These are phyloP conservation scores for Caenorhabditis plicata DNA, from an alignment of 2,888 invertebrate species.

Conservation along the genomic window DNA sequence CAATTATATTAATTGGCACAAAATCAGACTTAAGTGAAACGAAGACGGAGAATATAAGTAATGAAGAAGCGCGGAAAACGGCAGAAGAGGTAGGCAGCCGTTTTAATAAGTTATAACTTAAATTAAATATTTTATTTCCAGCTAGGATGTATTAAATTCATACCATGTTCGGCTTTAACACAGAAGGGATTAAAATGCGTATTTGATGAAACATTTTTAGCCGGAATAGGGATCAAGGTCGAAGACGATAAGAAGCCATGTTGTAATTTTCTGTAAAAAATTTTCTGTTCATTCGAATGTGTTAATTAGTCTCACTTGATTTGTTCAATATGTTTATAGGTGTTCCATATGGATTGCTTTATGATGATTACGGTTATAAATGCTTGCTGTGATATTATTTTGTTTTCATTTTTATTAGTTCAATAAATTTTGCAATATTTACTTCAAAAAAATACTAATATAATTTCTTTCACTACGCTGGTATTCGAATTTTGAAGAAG, in stretches of 20 bases:
- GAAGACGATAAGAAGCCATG: slow-evolving; percentile 38
- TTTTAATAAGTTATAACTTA: background rate
- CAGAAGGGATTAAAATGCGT: slow-evolving; percentile 57
- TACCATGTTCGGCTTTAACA: slow-evolving; percentile 51
- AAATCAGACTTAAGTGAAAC: slow-evolving; percentile 42
- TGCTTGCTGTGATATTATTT: too few relatives aligned
- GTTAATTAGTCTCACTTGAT: too few relatives aligned
- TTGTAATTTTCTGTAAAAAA: slow-evolving; percentile 30
- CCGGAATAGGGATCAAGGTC: slow-evolving; percentile 42
- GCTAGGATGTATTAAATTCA: slow-evolving; percentile 49
- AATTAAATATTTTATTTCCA: slow-evolving; percentile 15
- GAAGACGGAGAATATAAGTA: slow-evolving; percentile 34
- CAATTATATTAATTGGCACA: slow-evolving; percentile 55
- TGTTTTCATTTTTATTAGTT: too few relatives aligned
- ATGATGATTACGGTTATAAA: too few relatives aligned
- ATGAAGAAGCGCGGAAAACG: slow-evolving; percentile 28
- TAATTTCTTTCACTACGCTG: too few relatives aligned
- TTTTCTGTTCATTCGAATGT: too few relatives aligned
- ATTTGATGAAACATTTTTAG: slow-evolving; percentile 56
- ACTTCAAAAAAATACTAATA: too few relatives aligned
- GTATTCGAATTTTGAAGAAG: too few relatives aligned
- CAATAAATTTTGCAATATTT: too few relatives aligned
- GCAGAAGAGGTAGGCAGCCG: slow-evolving; percentile 31
- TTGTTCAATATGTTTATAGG: too few relatives aligned
- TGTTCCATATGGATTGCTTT: too few relatives aligned